phyloP scores from a whole-genome alignment of 2,888 invertebrate species.

The Anthoptus insignis region DNA sequence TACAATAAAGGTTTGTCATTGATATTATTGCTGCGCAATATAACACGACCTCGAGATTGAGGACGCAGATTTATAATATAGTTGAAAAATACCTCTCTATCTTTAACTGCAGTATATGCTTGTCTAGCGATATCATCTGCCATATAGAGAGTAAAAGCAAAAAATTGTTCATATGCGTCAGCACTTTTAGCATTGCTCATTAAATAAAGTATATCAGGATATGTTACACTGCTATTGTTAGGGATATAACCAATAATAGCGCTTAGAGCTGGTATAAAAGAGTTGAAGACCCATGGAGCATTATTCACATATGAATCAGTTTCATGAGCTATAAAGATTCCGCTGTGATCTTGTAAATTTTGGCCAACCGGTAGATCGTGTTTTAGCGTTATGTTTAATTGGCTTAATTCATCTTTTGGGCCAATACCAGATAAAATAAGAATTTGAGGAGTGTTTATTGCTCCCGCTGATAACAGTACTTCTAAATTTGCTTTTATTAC shows the following conservation, averaged over 20 bases:
- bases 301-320: no score
- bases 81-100: neutral
- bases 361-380: no score
- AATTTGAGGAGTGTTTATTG: no score
- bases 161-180: neutral
- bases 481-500: constrained; percentile 55
- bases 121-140: neutral
- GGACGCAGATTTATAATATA: constrained; percentile 47
- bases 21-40: constrained; percentile 50
- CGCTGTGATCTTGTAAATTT: constrained; percentile 64
- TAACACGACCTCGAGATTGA: constrained; percentile 52
- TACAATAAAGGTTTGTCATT: constrained; percentile 50
- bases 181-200: no score
- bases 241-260: no score
- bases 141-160: neutral
- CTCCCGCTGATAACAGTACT: constrained; percentile 59
- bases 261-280: no score
- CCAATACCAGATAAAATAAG: no score
- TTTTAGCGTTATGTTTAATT: no score
- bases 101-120: neutral
- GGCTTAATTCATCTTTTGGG: no score
- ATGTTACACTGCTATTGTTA: no score
- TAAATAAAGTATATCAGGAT: no score
- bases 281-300: no score
- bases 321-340: constrained; percentile 51